phyloP scores from a whole-genome alignment of 2,113 vertebrate genomes.

The Malurus melanocephalus region DNA sequence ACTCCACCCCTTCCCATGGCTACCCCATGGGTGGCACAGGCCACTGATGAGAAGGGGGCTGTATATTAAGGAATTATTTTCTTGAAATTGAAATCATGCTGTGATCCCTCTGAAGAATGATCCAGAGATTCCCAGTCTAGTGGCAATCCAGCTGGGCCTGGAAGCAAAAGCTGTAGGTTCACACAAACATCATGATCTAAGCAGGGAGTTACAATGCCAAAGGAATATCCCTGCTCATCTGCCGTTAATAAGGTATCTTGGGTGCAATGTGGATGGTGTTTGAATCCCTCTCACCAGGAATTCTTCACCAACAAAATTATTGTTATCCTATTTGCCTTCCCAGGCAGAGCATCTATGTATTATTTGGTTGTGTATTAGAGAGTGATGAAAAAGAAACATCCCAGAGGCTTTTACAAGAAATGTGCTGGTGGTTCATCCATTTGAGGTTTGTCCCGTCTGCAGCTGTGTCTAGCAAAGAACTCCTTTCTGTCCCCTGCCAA shows the following conservation, averaged over 20 bases:
- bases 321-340: neutral
- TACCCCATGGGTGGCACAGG: rapidly evolving
- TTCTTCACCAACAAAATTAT: neutral
- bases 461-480: rapidly evolving
- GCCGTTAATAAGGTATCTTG: neutral
- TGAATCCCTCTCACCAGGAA: neutral
- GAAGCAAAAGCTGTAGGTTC: neutral
- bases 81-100: too few relatives aligned
- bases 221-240: neutral
- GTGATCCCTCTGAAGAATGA: neutral
- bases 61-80: neutral
- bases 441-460: neutral
- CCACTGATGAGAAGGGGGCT: neutral
- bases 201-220: neutral
- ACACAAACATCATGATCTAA: neutral
- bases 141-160: neutral
- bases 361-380: neutral
- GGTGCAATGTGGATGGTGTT: neutral
- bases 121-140: neutral
- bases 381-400: neutral
- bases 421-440: neutral
- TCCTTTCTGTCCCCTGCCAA: neutral
- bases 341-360: neutral
- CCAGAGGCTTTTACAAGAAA: neutral
- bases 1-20: neutral